These are phyloP conservation scores for Coboldia fuscipes DNA, from an alignment of 1,140 invertebrate genomes.

Conservation along the genomic window DNA sequence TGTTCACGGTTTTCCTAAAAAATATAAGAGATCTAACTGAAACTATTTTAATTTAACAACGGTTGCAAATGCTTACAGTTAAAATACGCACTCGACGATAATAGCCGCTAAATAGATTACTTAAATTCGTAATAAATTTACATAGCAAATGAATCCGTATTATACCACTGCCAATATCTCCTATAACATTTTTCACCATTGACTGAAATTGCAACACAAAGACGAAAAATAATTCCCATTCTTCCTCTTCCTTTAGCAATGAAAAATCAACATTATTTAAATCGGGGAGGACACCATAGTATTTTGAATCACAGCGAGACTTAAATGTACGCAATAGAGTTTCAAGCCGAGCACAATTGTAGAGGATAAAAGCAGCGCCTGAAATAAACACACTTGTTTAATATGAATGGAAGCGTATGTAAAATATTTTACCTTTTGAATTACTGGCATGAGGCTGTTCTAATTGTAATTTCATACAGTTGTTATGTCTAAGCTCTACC, in stretches of 20 bases:
- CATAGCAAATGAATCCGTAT: conserved; percentile 37
- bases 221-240: conserved; percentile 45
- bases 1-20: conserved; percentile 35
- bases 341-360: conserved; percentile 42
- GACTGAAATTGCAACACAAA: conserved; percentile 37
- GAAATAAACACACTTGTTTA: too few relatives aligned
- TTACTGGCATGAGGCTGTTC: too few relatives aligned
- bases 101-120: conserved; percentile 43
- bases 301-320: conserved; percentile 21
- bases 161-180: conserved; percentile 20
- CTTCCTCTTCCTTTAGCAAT: conserved; percentile 39
- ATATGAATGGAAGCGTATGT: too few relatives aligned
- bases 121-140: conserved; percentile 32
- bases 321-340: conserved; percentile 36
- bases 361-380: conserved; percentile 48
- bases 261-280: conserved; percentile 32
- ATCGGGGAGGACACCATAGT: conserved; percentile 30
- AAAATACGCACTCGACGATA: conserved; percentile 43
- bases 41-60: conserved; percentile 3
- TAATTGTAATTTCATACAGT: too few relatives aligned
- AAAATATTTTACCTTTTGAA: too few relatives aligned
- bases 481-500: conserved; percentile 26
- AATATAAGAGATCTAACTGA: conserved; percentile 7
- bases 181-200: conserved; percentile 27
- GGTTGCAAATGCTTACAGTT: conserved; percentile 25